These are phyloP conservation scores for Meda fulgida DNA, from an alignment of 2,797 vertebrate genomes.

Conservation along the genomic window DNA sequence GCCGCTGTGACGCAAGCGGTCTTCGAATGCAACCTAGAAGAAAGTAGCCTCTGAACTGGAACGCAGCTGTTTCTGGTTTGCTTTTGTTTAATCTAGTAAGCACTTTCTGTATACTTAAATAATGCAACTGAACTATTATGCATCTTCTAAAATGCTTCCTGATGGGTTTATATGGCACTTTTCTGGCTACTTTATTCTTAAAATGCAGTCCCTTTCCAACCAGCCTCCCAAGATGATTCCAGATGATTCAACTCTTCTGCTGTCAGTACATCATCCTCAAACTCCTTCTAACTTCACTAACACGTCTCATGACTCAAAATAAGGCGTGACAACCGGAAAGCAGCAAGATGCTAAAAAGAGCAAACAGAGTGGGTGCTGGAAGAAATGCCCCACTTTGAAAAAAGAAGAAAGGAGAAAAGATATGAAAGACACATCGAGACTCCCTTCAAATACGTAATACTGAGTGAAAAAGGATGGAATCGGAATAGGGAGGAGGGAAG, in stretches of 20 bases:
- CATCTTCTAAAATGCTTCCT: background rate
- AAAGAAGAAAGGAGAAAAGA: conserved; percentile 31
- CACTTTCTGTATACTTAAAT: background rate
- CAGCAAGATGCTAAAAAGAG: conserved; percentile 39
- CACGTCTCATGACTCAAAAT: conserved; percentile 45
- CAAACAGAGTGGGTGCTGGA: conserved; percentile 50
- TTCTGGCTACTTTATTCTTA: background rate
- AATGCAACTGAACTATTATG: background rate
- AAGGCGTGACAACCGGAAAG: conserved; percentile 39
- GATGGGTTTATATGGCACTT: background rate
- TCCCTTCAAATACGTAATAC: conserved; percentile 51
- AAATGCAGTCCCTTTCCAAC: background rate
- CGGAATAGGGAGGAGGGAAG: conserved; percentile 10
- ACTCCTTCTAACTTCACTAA: conserved; percentile 11
- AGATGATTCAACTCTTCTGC: conserved; percentile 27
- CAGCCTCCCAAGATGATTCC: background rate
- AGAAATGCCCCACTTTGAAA: conserved; percentile 54
- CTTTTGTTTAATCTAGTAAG: background rate
- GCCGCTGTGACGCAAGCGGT: background rate
- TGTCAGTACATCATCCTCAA: conserved; percentile 36
- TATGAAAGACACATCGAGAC: conserved; percentile 49
- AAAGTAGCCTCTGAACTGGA: background rate
- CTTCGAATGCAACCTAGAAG: background rate
- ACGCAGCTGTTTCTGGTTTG: background rate
- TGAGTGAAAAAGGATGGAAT: conserved; percentile 23